phyloP scores from a whole-genome alignment of 2,888 invertebrate genomes.

The Drosophila rellima region DNA sequence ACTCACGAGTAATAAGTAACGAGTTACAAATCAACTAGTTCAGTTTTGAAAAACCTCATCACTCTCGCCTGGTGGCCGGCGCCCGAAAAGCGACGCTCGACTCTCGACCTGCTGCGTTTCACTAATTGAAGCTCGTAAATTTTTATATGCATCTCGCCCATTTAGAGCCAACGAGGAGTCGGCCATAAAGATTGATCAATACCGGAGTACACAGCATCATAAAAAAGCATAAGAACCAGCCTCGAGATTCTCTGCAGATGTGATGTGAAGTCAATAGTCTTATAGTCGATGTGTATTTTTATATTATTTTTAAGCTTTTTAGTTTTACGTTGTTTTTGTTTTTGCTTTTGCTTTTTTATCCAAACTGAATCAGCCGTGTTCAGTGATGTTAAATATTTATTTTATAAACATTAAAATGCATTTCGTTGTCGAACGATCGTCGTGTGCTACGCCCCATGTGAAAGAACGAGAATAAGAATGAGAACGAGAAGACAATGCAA shows the following conservation, averaged over 20 bases:
- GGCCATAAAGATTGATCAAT: conserved; percentile 71
- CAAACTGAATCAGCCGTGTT: conserved; percentile 22
- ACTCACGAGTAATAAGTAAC: conserved; percentile 1
- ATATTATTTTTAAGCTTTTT: not conserved
- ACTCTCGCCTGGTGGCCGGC: conserved; percentile 13
- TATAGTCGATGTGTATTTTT: not conserved
- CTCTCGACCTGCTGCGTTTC: conserved; percentile 24
- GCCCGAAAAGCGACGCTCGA: conserved; percentile 1
- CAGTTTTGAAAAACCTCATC: conserved; percentile 19
- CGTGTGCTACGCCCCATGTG: conserved; percentile 26
- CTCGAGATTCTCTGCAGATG: not conserved
- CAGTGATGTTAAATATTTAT: conserved; percentile 55
- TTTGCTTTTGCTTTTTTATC: too few species aligned
- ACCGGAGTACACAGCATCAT: conserved; percentile 4
- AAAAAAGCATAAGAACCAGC: conserved; percentile 7
- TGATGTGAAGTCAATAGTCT: conserved; percentile 1
- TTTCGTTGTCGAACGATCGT: conserved; percentile 13
- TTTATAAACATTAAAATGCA: conserved; percentile 57
- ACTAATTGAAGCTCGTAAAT: conserved; percentile 65
- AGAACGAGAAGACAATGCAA: conserved; percentile 23
- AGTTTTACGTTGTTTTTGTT: not conserved
- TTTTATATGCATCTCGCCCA: conserved; percentile 58
- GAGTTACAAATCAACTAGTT: conserved; percentile 4
- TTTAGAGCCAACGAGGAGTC: conserved; percentile 38
- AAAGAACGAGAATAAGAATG: conserved; percentile 7